phyloP scores from a whole-genome alignment of 1,140 invertebrate species.

The Rhagoletis pomonella region DNA sequence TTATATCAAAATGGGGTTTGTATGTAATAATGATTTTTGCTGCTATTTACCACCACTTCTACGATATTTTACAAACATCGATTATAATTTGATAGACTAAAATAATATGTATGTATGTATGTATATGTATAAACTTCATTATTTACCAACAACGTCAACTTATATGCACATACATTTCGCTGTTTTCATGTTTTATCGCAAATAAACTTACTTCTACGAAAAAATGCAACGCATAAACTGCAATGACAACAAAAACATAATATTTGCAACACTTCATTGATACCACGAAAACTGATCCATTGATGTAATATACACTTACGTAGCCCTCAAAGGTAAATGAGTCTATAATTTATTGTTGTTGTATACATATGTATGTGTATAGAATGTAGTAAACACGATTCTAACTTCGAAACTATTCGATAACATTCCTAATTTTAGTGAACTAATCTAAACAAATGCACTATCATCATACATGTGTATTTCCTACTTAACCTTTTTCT shows the following conservation, averaged over 20 bases:
- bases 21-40: too few relatives aligned
- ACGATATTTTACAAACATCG: too few relatives aligned
- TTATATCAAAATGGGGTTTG: too few relatives aligned
- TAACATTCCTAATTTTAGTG: background rate
- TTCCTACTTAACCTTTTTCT: background rate
- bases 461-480: background rate
- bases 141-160: background rate
- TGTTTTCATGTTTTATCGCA: background rate
- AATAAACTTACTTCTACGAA: background rate
- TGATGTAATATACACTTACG: conserved; percentile 10
- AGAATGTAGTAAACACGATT: background rate
- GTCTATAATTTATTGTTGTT: background rate
- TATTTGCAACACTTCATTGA: conserved; percentile 18
- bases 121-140: background rate
- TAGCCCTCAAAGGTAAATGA: conserved; percentile 47
- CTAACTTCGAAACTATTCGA: background rate
- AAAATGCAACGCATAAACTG: background rate
- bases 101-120: too few relatives aligned
- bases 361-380: background rate
- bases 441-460: background rate
- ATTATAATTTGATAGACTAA: too few relatives aligned
- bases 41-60: too few relatives aligned
- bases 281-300: background rate
- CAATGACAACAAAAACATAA: conserved; percentile 12
- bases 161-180: background rate